phyloP scores from a whole-genome alignment of 2,888 invertebrate genomes.

The Agrilus biguttatus region DNA sequence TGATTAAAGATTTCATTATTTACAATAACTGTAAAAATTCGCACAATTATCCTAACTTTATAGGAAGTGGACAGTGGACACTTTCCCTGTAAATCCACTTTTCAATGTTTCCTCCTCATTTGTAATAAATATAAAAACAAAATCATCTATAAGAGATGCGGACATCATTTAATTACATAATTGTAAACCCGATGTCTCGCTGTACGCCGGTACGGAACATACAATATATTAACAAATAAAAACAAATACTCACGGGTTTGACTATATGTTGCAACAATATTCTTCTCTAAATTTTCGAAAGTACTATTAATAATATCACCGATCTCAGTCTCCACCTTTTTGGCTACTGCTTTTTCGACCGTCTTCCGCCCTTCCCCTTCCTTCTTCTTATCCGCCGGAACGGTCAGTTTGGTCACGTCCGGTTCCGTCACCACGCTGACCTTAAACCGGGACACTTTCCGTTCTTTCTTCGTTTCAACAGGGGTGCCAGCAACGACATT shows the following conservation, averaged over 20 bases:
- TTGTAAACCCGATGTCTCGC: no score
- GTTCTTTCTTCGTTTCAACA: slow-evolving; percentile 12
- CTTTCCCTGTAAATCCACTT: no score
- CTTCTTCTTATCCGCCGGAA: slow-evolving; percentile 9
- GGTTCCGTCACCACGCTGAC: slow-evolving; percentile 37
- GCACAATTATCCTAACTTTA: no score
- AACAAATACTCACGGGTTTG: slow-evolving; percentile 7
- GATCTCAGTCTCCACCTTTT: slow-evolving; percentile 17
- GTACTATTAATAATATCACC: slow-evolving; percentile 25
- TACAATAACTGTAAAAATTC: no score
- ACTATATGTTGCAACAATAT: slow-evolving; percentile 18
- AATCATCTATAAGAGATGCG: no score
- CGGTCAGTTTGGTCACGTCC: slow-evolving; percentile 21
- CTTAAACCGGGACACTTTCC: slow-evolving; percentile 35
- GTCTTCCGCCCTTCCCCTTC: slow-evolving; percentile 3
- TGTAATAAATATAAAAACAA: no score
- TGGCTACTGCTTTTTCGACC: neutral
- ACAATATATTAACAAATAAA: no score
- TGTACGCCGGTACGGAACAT: no score
- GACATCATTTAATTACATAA: no score
- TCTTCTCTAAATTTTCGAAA: slow-evolving; percentile 24
- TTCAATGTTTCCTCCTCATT: no score
- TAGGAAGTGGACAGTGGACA: no score
- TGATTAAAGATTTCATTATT: no score
- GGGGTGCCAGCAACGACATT: neutral